Conservation (phyloP, 2,797 vertebrate species). For the Australoheros facetus region DNA sequence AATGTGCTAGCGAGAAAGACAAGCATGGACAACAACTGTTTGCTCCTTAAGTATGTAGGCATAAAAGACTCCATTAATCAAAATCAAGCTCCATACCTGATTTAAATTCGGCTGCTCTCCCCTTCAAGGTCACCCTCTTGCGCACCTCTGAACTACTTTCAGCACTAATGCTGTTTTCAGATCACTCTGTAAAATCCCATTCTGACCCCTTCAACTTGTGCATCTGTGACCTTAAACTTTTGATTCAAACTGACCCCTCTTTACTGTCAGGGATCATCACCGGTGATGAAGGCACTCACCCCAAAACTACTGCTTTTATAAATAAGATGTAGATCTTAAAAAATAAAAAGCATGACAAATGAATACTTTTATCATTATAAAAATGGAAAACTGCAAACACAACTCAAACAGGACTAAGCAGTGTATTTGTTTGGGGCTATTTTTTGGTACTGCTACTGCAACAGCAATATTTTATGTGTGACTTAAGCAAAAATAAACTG, state of each 20-base stretch:
- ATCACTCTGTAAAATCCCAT: neutral
- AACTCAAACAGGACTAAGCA: neutral
- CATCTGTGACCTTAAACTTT: neutral
- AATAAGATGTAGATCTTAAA: neutral
- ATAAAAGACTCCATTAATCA: neutral
- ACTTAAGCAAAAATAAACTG: neutral
- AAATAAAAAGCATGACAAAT: neutral
- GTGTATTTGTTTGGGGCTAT: neutral
- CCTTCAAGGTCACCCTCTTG: neutral
- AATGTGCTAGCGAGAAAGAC: too few relatives aligned
- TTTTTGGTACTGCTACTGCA: neutral
- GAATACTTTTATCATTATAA: neutral
- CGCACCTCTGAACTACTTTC: neutral
- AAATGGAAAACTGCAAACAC: neutral
- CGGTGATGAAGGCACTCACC: too few relatives aligned
- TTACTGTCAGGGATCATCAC: neutral
- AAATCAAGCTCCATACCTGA: neutral
- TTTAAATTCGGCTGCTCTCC: neutral
- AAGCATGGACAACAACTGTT: neutral
- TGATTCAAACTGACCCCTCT: neutral
- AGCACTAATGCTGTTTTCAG: neutral
- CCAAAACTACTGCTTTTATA: neutral
- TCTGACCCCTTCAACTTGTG: neutral
- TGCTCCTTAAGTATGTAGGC: neutral
- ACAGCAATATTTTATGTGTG: neutral